phyloP scores from a whole-genome alignment of 1,140 invertebrate species.

The Scylla paramamosain region DNA sequence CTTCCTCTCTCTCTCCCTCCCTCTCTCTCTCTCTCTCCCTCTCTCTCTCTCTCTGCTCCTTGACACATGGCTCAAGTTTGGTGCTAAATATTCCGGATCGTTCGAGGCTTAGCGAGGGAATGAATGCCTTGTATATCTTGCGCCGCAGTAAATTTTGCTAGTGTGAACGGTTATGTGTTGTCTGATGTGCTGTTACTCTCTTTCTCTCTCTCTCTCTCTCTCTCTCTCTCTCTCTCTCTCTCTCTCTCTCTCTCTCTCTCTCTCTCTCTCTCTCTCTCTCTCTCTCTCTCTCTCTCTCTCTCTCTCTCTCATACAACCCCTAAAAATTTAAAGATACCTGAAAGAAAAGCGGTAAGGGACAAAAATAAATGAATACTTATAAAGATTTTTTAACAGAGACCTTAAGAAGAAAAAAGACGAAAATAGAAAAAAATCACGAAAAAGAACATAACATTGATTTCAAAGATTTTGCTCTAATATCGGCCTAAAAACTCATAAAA shows the following conservation, averaged over 20 bases:
- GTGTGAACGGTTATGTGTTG: constrained; percentile 3
- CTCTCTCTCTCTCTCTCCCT: neutral
- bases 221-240: neutral
- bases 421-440: no score
- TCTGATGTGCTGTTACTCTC: neutral
- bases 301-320: neutral
- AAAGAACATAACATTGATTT: no score
- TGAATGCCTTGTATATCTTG: neutral
- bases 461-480: no score
- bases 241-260: neutral
- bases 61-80: neutral
- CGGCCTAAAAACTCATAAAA: no score
- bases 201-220: neutral
- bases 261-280: neutral
- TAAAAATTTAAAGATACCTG: no score
- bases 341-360: no score
- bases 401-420: no score
- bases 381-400: no score
- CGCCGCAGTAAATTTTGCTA: neutral
- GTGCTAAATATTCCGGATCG: neutral
- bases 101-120: neutral
- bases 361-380: no score
- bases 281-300: neutral
- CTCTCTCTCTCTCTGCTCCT: neutral
- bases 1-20: neutral